Evolutionary conservation across 2,113 vertebrate genomes (phyloP).

Genomic region (Riparia riparia): DNA sequence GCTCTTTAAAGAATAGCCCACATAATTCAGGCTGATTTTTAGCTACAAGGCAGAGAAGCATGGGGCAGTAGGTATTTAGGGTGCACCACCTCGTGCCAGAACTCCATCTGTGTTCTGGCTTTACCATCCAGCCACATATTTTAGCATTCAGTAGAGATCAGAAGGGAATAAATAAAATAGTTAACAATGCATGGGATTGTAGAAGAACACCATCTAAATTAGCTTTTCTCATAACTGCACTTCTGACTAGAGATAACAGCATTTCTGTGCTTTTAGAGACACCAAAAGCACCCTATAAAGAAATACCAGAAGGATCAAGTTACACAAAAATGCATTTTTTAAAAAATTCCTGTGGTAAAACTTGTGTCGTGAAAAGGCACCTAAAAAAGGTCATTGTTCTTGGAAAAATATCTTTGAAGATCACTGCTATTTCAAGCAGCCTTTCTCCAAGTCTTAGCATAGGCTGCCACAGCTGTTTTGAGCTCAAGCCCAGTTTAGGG

Average conservation of each 20-base stretch:
- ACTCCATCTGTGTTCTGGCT: background rate
- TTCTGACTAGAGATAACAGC: background rate
- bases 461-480: fast-evolving
- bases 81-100: background rate
- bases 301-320: background rate
- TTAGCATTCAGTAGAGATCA: background rate
- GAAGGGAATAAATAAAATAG: background rate
- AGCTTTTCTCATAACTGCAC: background rate
- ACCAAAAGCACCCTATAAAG: background rate
- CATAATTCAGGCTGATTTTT: background rate
- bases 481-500: background rate
- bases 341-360: background rate
- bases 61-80: background rate
- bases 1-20: background rate
- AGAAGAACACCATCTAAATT: background rate
- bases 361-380: background rate
- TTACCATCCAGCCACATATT: background rate
- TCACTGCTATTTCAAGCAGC: background rate
- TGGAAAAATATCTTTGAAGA: background rate
- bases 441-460: background rate
- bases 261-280: background rate
- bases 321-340: background rate
- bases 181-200: background rate
- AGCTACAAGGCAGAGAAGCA: background rate
- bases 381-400: background rate